These are phyloP conservation scores for Crocuta crocuta DNA, from an alignment of 2,113 vertebrate species.

Conservation along the genomic window DNA sequence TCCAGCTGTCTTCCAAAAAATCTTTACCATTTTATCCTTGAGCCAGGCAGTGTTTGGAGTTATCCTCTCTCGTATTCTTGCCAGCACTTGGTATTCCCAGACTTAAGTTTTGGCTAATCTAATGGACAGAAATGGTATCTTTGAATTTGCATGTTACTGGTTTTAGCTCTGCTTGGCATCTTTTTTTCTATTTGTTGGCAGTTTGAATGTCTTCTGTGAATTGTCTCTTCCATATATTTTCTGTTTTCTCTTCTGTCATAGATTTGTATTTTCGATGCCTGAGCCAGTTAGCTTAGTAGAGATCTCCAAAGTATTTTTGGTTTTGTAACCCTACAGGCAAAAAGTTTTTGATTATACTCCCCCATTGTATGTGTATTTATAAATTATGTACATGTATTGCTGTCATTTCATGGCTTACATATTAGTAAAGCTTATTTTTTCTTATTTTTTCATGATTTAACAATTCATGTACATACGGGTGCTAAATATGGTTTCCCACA, in stretches of 20 bases:
- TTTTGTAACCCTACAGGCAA: neutral
- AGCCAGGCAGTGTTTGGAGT: neutral
- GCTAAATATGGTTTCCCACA: neutral
- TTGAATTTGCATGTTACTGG: neutral
- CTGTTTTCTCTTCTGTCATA: neutral
- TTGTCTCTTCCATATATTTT: neutral
- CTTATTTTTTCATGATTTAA: neutral
- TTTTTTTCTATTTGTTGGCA: neutral
- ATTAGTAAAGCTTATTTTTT: neutral
- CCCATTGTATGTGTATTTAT: neutral
- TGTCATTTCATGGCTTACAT: neutral
- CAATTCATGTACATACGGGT: neutral
- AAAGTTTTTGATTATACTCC: neutral
- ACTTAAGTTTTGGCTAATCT: neutral
- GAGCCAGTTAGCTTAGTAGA: neutral
- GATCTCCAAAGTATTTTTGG: neutral
- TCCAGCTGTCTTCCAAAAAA: neutral
- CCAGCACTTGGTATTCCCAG: neutral
- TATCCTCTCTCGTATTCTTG: neutral
- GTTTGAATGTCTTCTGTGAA: neutral
- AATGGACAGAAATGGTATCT: neutral
- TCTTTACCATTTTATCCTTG: neutral
- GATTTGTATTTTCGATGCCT: constrained; percentile 17
- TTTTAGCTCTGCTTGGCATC: neutral
- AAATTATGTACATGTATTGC: neutral